Percentiles rank a stretch among this genome's conserved stretches.
Evolutionary conservation across 2,113 vertebrate genomes (phyloP).

Genomic region (Rhea pennata): DNA sequence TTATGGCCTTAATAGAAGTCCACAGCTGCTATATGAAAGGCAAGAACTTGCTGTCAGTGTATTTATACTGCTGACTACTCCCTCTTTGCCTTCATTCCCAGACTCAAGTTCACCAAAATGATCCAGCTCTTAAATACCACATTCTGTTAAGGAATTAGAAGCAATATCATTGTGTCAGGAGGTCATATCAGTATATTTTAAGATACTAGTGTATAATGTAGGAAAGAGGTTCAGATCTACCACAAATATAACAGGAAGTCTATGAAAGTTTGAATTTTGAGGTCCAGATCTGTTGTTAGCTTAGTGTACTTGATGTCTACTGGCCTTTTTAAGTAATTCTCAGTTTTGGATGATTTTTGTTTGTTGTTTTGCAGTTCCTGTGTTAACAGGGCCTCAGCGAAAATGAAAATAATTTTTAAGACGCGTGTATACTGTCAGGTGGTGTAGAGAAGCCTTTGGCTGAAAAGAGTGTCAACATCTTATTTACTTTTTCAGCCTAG

Average conservation of each 20-base stretch:
- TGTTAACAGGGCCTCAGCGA: not conserved
- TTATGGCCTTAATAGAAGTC: slow-evolving; percentile 64
- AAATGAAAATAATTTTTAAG: not conserved
- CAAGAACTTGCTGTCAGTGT: not conserved
- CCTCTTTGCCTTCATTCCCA: not conserved
- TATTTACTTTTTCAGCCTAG: slow-evolving; percentile 20
- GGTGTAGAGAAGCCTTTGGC: not conserved
- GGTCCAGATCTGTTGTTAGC: not conserved
- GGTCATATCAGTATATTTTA: not conserved
- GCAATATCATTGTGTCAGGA: not conserved
- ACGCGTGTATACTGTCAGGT: not conserved
- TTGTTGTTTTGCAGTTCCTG: not conserved
- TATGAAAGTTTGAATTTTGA: not conserved
- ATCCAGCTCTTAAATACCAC: not conserved
- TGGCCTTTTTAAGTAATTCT: not conserved
- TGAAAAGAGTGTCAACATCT: not conserved
- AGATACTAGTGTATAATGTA: not conserved
- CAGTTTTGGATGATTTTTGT: not conserved
- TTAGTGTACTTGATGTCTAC: not conserved
- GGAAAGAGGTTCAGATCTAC: not conserved
- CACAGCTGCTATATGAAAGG: slow-evolving; percentile 38
- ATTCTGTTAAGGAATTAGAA: not conserved
- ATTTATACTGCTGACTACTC: slow-evolving; percentile 6
- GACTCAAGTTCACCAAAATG: not conserved
- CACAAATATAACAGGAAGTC: not conserved